phyloP scores from a whole-genome alignment of 2,888 invertebrate species.

The Cheiracanthium punctorium region DNA sequence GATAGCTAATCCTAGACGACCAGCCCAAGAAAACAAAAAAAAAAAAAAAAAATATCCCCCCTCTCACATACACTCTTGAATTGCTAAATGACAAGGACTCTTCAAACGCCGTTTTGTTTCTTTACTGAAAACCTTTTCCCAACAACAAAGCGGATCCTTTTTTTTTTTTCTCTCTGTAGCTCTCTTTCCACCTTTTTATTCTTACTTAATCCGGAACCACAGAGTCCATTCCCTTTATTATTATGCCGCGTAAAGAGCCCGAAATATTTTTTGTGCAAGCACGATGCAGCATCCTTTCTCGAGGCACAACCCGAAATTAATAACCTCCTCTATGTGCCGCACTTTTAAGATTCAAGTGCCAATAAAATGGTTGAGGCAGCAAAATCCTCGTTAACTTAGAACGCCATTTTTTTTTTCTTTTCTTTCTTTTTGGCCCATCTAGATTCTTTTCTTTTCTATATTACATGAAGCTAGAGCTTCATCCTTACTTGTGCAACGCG shows the following conservation, averaged over 20 bases:
- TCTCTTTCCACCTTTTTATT: not conserved
- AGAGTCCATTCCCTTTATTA: constrained; percentile 5
- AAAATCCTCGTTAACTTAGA: constrained; percentile 15
- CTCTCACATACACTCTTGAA: not conserved
- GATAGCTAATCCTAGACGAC: too few relatives aligned
- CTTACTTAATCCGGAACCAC: constrained; percentile 16
- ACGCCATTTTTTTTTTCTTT: not conserved
- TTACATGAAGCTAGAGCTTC: not conserved
- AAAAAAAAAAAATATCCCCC: not conserved
- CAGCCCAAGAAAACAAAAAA: too few relatives aligned
- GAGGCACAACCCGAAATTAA: constrained; percentile 36
- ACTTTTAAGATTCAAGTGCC: constrained; percentile 35
- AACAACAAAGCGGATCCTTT: not conserved
- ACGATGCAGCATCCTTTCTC: not conserved
- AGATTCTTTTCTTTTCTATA: constrained; percentile 7
- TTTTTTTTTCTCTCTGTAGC: not conserved
- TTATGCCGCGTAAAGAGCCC: not conserved
- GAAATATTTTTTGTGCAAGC: too few relatives aligned
- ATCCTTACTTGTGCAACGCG: not conserved
- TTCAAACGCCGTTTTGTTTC: not conserved
- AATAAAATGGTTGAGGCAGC: constrained; percentile 39
- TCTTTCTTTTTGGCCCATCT: not conserved
- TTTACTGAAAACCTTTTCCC: not conserved
- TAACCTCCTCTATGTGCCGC: constrained; percentile 47
- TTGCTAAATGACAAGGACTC: not conserved